Conservation (phyloP, 2,888 invertebrate species). For the Caenorhabditis sinica region DNA sequence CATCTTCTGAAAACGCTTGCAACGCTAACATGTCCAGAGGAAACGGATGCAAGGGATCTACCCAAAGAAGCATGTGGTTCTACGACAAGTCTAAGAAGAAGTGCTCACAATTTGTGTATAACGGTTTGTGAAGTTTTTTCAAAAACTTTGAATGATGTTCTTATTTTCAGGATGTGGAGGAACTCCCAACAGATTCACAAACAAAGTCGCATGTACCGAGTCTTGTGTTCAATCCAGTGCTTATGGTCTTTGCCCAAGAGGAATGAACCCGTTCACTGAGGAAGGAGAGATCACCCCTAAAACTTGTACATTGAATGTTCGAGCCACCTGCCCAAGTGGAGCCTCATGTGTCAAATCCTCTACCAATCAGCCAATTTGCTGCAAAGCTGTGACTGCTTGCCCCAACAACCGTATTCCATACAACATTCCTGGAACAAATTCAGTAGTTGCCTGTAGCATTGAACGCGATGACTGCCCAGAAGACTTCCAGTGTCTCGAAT, state of each 20-base stretch:
- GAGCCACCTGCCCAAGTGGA: conserved; percentile 78
- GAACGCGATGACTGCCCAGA: conserved; percentile 81
- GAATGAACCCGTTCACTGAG: conserved; percentile 79
- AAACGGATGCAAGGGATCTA: conserved; percentile 76
- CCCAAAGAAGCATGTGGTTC: conserved; percentile 79
- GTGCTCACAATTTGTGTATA: conserved; percentile 81
- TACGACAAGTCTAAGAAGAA: conserved; percentile 77
- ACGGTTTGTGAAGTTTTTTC: conserved; percentile 50
- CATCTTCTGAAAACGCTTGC: conserved; percentile 79
- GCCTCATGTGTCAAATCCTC: conserved; percentile 81
- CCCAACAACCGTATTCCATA: conserved; percentile 80
- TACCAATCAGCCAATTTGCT: conserved; percentile 80
- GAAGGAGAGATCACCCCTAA: conserved; percentile 73
- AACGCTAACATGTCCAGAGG: conserved; percentile 75
- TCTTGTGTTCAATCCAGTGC: conserved; percentile 76
- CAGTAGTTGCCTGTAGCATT: conserved; percentile 81
- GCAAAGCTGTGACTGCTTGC: conserved; percentile 78
- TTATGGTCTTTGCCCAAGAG: conserved; percentile 80
- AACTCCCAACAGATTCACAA: conserved; percentile 80
- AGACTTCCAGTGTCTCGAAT: conserved; percentile 80
- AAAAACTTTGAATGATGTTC: neutral
- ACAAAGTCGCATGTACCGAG: conserved; percentile 77
- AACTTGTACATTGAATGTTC: conserved; percentile 76
- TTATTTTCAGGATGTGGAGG: conserved; percentile 77
- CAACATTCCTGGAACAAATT: conserved; percentile 81